A percentile compares a stretch with the other conserved stretches of the same genome.
These are phyloP conservation scores for Adineta ricciae DNA, from an alignment of 2,888 invertebrate genomes.

Conservation along the genomic window DNA sequence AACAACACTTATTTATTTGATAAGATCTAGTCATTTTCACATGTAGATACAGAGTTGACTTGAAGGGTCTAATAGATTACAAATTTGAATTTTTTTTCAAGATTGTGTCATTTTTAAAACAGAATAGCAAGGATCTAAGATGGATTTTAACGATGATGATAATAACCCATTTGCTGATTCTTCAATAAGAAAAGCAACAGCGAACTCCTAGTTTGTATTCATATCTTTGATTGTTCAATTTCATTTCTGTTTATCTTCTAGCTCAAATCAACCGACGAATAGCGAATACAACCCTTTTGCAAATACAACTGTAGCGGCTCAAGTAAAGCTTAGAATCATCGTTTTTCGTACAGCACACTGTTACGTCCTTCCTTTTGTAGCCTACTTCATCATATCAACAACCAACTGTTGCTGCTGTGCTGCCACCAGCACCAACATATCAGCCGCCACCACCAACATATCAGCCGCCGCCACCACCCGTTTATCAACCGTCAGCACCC, in stretches of 20 bases:
- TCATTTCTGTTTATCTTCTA: neutral
- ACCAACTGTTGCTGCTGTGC: too few relatives aligned
- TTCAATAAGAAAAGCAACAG: neutral
- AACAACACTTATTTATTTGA: neutral
- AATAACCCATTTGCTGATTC: neutral
- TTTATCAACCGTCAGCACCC: neutral
- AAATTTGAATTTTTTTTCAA: neutral
- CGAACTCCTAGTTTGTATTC: neutral
- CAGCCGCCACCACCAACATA: neutral
- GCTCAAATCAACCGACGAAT: slow-evolving; percentile 61
- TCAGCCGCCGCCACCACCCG: neutral
- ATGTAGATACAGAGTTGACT: neutral
- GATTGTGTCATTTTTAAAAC: neutral
- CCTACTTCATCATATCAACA: neutral
- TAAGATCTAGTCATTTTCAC: neutral
- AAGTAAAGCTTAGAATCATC: slow-evolving; percentile 21
- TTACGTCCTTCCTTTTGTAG: neutral
- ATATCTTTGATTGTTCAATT: neutral
- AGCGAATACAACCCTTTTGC: slow-evolving; percentile 94
- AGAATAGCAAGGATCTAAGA: neutral
- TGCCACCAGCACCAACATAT: too few relatives aligned
- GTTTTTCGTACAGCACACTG: neutral
- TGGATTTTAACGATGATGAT: neutral
- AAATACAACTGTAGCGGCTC: slow-evolving; percentile 31
- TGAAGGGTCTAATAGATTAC: neutral